These are phyloP conservation scores for Clavelina lepadiformis DNA, from an alignment of 23 tunicate species.

Conservation along the genomic window DNA sequence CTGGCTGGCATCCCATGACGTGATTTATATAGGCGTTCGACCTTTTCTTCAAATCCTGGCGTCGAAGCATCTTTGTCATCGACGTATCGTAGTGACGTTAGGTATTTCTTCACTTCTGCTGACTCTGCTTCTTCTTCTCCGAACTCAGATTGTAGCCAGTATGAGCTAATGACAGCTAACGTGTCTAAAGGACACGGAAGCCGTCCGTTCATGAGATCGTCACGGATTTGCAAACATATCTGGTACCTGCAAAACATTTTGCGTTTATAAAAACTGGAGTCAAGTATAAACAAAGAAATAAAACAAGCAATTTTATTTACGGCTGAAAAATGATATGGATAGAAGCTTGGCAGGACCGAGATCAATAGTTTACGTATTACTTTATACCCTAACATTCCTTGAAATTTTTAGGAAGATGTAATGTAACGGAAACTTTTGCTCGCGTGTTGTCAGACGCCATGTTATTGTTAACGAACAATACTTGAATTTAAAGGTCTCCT, in stretches of 20 bases:
- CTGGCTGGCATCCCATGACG: conserved; percentile 56
- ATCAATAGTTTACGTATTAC: too few species aligned
- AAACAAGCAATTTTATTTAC: too few species aligned
- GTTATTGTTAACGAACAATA: conserved; percentile 19
- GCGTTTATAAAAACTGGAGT: background rate
- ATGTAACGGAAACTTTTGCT: conserved; percentile 3
- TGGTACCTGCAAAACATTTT: conserved; percentile 59
- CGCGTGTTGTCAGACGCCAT: conserved; percentile 48
- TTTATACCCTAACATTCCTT: background rate
- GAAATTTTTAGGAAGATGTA: background rate
- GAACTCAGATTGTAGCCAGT: conserved; percentile 82
- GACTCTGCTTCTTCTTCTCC: conserved; percentile 26
- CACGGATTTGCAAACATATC: conserved; percentile 72
- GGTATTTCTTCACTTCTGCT: conserved; percentile 18
- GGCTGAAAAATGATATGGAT: background rate
- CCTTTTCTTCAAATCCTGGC: conserved; percentile 41
- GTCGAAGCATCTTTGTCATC: conserved; percentile 12
- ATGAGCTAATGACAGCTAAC: conserved; percentile 39
- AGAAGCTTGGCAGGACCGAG: too few species aligned
- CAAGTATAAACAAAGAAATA: background rate
- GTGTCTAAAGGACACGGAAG: conserved; percentile 66
- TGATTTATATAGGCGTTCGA: conserved; percentile 26
- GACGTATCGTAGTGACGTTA: conserved; percentile 16
- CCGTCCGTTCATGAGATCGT: conserved; percentile 37
- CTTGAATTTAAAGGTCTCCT: conserved; percentile 20